Base-by-base conservation (phyloP, 1,140 invertebrate species). In the Drosophila prosaltans region DNA sequence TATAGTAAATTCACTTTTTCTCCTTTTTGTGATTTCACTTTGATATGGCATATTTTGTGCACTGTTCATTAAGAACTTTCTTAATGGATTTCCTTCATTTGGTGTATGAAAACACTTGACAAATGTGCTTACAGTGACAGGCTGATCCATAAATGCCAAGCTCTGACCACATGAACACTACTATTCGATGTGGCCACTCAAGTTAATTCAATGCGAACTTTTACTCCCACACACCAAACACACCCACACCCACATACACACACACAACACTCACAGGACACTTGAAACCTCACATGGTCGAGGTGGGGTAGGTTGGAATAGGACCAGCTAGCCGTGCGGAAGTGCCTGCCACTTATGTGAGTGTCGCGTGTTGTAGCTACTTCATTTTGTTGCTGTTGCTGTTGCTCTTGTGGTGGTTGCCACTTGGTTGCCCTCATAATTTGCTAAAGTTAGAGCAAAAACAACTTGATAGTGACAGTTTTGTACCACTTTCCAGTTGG, bases 121-220 rank as follows among this genome's bases (percentile, higher is more conserved):
- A 63, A 78, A 71, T 65, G 71, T 63, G 40, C 64, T 45, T 58
- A 32, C 51, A 40, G 71, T 79, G 80, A 75, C 66, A 74, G 61
- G 57, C 80, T 82, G 80, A 81, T 81, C 74, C 79, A 81, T 81
- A 81, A 81, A 81, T 78, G 79, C 75, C 80, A 83, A 54, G 68
- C 60, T 58, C 65, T 83, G 80, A 65, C 80, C 80, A 83, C 67
- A 74, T 48, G 59, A 69, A 66, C 63, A 43, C 41, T 67, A 24
- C 9, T 8, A 10, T 63, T 36, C 36, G 36, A 11, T 62, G 45
- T 51, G 70, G 59, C 75, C 80, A 83, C 80, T 83, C 80, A 79
- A 83, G 75, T 72, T 83, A 83, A 83, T 83, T 83, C 69, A 83
- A 83, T 79, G 76, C 80, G 76, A 83, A 68, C 80, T 65, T 64